phyloP scores from a whole-genome alignment of 2,888 invertebrate genomes.

The Drosophila merina region DNA sequence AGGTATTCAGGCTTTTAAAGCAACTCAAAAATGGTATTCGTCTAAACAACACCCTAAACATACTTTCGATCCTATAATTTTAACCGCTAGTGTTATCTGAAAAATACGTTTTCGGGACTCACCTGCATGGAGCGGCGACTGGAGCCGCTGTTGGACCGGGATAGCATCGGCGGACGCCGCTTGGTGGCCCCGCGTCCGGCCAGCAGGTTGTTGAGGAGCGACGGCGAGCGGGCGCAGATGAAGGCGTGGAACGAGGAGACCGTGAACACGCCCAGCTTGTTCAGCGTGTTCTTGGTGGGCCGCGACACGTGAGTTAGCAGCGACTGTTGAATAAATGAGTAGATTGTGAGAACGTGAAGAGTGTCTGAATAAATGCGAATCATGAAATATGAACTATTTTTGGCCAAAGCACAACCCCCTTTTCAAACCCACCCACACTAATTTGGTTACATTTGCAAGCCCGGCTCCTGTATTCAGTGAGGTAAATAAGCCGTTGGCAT shows the following conservation, averaged over 20 bases:
- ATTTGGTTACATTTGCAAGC: constrained; percentile 14
- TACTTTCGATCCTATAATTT: no score
- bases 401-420: not conserved
- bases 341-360: constrained; percentile 3
- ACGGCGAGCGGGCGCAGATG: constrained; percentile 97
- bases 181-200: constrained; percentile 96
- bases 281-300: constrained; percentile 96
- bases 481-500: constrained; percentile 31
- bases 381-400: constrained; percentile 24
- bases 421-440: constrained; percentile 2
- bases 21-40: not conserved
- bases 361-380: constrained; percentile 12
- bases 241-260: constrained; percentile 99
- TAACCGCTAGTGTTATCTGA: not conserved
- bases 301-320: constrained; percentile 97
- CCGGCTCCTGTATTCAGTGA: constrained; percentile 13
- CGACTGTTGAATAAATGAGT: constrained; percentile 87
- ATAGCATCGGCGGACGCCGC: constrained; percentile 94
- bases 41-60: no score
- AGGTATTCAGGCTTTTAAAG: rapidly evolving
- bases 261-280: constrained; percentile 98
- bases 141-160: constrained; percentile 94
- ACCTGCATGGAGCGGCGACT: constrained; percentile 94
- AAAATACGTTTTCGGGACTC: constrained; percentile 61
- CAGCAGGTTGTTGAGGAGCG: constrained; percentile 94